Conservation (phyloP, 1,140 invertebrate genomes). For the Calephelis virginiensis region DNA sequence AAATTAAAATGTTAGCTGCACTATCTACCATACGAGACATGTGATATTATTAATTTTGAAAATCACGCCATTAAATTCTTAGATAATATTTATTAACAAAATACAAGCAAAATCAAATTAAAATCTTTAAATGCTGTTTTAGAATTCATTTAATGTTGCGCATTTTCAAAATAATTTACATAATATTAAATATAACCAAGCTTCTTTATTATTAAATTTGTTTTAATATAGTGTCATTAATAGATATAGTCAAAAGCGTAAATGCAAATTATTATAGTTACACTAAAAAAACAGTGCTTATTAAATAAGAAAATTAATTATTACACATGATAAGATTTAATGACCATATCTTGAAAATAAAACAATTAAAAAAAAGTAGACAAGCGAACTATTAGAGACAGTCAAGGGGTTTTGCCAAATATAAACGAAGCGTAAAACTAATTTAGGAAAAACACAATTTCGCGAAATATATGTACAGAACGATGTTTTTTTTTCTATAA, state of each 20-base stretch:
- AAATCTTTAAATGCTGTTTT: neutral
- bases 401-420: neutral
- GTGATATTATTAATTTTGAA: slow-evolving; percentile 9
- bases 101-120: neutral
- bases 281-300: neutral
- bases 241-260: neutral
- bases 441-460: neutral
- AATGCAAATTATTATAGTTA: neutral
- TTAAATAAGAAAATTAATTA: too few species aligned
- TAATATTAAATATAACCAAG: neutral
- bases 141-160: neutral
- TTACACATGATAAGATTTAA: neutral
- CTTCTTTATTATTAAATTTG: neutral
- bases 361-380: neutral
- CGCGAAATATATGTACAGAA: slow-evolving; percentile 52
- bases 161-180: neutral
- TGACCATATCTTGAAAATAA: neutral
- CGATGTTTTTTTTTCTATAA: slow-evolving; percentile 38
- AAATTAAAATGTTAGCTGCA: slow-evolving; percentile 33
- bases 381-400: neutral
- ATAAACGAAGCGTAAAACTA: neutral
- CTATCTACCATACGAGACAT: slow-evolving; percentile 15
- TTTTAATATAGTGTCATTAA: neutral
- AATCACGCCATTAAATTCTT: neutral
- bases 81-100: neutral